Base-by-base conservation (phyloP, 1,140 invertebrate species). In the Lucilia cuprina region DNA sequence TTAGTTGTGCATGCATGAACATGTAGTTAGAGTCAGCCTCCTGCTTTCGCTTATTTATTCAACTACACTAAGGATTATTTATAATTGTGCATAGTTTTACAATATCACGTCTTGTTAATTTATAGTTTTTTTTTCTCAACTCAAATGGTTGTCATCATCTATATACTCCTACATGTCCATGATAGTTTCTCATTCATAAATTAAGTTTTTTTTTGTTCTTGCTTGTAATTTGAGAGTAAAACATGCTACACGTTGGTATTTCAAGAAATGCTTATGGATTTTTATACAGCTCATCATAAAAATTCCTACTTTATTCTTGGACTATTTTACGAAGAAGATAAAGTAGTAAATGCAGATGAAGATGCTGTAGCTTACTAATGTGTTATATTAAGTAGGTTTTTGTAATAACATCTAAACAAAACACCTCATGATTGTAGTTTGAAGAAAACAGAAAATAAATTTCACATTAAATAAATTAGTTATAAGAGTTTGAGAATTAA, bases 21-120 rank as follows among this genome's bases (percentile, higher is more conserved):
- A 41, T 41, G 41, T 8, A 41, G 41, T 41, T 3, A 41, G 10
- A 41, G 25, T 30, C 25, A 30, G 5, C 41, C 41, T 41, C 41
- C 41, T 41, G 7, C 41, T 5, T 41, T 41, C 41, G 5, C 41
- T 41, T 41, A 41, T 41, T 41, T 41, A 41, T 41, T 41, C 41
- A 41, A 41, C 41, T 5, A 41, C 65, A 25, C 7, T 21, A 25
- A 5, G 65, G 19, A 21, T 9, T 70, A 41, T 41, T 41, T 41
- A 70, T 70, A 70, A 21, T 41, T 70, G 19, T 55, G 50, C 50
- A 55, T 55, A 55, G 50, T 55, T 55, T 21, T 25, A 70, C 65
- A 70, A 19, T 21, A 70, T 70, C 65, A 70, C 65, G 65, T 70
- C 65, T 70, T 70, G 21, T 70, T 70, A 70, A 70, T 70, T 70